Percentiles rank a stretch among this genome's conserved stretches.
phyloP scores from a whole-genome alignment of 2,888 invertebrate species.

The Heteromyza rotundicornis region DNA sequence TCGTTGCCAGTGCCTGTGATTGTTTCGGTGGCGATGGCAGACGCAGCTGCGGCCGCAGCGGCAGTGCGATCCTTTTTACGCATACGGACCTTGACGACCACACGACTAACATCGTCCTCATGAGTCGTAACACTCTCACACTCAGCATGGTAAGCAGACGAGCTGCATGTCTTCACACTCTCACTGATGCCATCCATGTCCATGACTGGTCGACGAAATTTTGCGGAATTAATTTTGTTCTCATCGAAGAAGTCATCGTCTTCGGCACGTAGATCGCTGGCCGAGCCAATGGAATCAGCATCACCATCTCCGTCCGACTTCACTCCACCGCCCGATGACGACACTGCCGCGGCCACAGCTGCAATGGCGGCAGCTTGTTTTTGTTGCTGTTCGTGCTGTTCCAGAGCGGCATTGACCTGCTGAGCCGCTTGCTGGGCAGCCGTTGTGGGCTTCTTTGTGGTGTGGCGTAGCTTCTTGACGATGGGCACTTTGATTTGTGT shows the following conservation, averaged over 20 bases:
- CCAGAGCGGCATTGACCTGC: constrained; percentile 42
- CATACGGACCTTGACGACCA: constrained; percentile 65
- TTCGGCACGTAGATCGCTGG: constrained; percentile 71
- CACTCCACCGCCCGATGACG: constrained; percentile 30
- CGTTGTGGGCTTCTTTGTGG: constrained; percentile 51
- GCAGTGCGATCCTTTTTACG: constrained; percentile 61
- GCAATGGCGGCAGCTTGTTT: constrained; percentile 36
- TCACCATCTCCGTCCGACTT: constrained; percentile 64
- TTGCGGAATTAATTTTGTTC: constrained; percentile 53
- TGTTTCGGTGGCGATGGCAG: constrained; percentile 16
- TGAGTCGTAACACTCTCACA: constrained; percentile 73
- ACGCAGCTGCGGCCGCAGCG: constrained; percentile 32
- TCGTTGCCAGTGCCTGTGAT: constrained; percentile 31
- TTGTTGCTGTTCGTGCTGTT: constrained; percentile 41
- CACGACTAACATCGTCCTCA: constrained; percentile 67
- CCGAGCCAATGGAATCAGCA: constrained; percentile 75
- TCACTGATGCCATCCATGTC: constrained; percentile 68
- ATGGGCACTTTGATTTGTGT: constrained; percentile 59
- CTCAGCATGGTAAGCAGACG: constrained; percentile 75
- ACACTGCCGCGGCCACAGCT: constrained; percentile 34
- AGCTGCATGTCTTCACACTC: constrained; percentile 71
- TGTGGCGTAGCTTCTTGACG: constrained; percentile 64
- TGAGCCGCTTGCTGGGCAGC: constrained; percentile 55
- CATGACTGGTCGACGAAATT: constrained; percentile 50
- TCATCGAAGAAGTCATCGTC: constrained; percentile 64